Conservation (phyloP, 2,797 vertebrate species). For the Melanotaenia maccullochi region DNA sequence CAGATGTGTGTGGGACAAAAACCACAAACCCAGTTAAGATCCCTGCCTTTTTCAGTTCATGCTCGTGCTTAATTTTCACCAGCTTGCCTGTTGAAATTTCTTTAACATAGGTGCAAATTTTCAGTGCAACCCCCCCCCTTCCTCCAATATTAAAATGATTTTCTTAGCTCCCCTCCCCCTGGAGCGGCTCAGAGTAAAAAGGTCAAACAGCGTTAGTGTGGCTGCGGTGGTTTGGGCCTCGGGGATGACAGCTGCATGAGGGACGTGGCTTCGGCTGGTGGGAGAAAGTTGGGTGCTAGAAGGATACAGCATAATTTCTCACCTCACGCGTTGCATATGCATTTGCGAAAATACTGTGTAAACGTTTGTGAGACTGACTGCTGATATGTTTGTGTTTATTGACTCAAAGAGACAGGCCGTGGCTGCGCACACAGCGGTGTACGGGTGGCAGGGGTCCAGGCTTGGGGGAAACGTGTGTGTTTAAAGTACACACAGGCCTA, state of each 20-base stretch:
- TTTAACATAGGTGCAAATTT: constrained; percentile 49
- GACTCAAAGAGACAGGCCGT: constrained; percentile 76
- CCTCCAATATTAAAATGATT: constrained; percentile 37
- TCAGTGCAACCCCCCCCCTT: constrained; percentile 1
- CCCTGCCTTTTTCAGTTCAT: constrained; percentile 47
- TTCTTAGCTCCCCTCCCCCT: constrained; percentile 31
- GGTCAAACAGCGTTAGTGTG: constrained; percentile 61
- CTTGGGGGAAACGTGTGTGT: constrained; percentile 80
- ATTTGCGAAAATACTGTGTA: constrained; percentile 44
- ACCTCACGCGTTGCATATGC: constrained; percentile 52
- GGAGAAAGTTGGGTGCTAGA: constrained; percentile 40
- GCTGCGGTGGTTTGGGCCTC: constrained; percentile 48
- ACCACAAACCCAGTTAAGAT: constrained; percentile 56
- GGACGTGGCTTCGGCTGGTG: constrained; percentile 36
- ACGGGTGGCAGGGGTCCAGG: constrained; percentile 82
- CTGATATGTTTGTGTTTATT: constrained; percentile 80
- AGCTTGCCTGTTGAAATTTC: constrained; percentile 56
- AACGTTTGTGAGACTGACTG: constrained; percentile 66
- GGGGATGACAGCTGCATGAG: constrained; percentile 41
- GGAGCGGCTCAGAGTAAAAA: constrained; percentile 39
- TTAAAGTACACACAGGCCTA: constrained; percentile 82
- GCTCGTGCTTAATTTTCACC: constrained; percentile 51
- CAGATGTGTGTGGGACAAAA: constrained; percentile 74
- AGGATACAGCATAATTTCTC: constrained; percentile 55
- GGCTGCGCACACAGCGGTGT: constrained; percentile 75